These are phyloP conservation scores for western clawed frog (Xenopus tropicalis) DNA, from an alignment of 2,113 vertebrate species.

Conservation along the genomic window DNA sequence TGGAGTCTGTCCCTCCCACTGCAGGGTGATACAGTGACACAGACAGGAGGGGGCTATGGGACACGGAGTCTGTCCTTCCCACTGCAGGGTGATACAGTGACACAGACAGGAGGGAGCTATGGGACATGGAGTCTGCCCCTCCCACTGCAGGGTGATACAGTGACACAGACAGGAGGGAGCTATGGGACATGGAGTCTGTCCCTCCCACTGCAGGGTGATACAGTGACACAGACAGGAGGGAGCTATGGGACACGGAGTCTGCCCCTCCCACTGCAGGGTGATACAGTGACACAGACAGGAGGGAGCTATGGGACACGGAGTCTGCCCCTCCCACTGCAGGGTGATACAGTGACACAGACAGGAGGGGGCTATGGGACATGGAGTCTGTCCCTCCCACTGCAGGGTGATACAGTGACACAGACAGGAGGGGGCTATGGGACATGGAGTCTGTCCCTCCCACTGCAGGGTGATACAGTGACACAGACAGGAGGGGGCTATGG, in stretches of 20 bases:
- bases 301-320: background rate
- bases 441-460: background rate
- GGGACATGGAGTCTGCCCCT: background rate
- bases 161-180: background rate
- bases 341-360: background rate
- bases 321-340: no score
- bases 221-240: background rate
- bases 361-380: background rate
- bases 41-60: background rate
- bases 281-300: background rate
- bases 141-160: background rate
- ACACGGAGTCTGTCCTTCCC: background rate
- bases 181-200: no score
- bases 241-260: background rate
- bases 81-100: background rate
- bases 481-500: background rate
- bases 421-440: background rate
- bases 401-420: background rate
- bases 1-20: background rate
- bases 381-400: background rate
- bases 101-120: background rate
- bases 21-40: background rate
- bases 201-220: no score
- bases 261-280: background rate
- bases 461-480: background rate